Evolutionary conservation across 2,113 vertebrate species (phyloP).

Genomic region (Anarhynchus alexandrinus): DNA sequence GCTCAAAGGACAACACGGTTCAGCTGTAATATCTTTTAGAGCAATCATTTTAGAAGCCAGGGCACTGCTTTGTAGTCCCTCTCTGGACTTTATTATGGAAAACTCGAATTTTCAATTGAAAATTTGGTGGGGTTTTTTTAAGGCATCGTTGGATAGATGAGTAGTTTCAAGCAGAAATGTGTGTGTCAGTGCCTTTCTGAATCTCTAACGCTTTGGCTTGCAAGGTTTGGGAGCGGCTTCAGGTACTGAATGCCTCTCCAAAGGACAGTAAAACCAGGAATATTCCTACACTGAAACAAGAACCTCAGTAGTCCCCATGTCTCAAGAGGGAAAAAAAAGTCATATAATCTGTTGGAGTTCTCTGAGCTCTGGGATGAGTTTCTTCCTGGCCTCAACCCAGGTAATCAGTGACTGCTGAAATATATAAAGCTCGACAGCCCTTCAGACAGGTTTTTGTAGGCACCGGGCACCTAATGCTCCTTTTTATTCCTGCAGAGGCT

Average conservation of each 20-base stretch:
- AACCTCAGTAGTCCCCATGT: neutral
- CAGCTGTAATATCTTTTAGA: neutral
- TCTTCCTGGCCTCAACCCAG: neutral
- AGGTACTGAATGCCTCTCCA: neutral
- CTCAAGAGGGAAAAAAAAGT: neutral
- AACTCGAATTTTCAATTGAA: neutral
- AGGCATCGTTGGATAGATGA: neutral
- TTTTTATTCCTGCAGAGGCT: neutral
- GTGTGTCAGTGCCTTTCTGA: neutral
- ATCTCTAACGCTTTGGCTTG: neutral
- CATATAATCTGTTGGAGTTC: neutral
- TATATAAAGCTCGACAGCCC: neutral
- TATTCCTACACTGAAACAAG: neutral
- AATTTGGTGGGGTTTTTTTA: neutral
- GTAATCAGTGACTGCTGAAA: neutral
- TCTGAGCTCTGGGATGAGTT: neutral
- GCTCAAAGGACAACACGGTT: neutral
- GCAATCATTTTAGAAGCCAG: neutral
- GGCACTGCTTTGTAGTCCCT: accelerated
- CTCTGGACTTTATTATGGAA: neutral
- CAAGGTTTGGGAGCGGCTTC: neutral
- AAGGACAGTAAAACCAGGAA: neutral
- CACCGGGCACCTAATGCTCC: neutral
- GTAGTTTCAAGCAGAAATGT: neutral
- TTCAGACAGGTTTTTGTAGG: neutral